Base-by-base conservation (phyloP, 2,113 vertebrate species). In the Brachypodius melanocephalos region DNA sequence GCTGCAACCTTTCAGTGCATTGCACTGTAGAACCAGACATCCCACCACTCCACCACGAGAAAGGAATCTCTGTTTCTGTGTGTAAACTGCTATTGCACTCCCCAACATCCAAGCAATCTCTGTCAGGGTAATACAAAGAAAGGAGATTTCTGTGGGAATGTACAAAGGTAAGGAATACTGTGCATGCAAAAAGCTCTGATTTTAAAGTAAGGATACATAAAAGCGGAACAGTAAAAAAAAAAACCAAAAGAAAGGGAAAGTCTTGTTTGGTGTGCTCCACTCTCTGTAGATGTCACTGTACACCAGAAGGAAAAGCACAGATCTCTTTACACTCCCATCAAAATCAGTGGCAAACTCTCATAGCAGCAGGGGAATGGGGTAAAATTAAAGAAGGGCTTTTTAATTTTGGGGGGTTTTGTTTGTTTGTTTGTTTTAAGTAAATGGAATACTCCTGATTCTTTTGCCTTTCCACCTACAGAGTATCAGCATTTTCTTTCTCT, bases 241-340 rank as follows among this genome's bases (percentile, higher is more conserved):
- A 25, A 36, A 10, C n/a, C n/a, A 3, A 20, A 11, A 10, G 38
- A 38, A 38, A 38, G 38, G 38, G 38, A 22, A 32, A 31, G 10
- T 38, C 24, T 57, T 57, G n/a, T 20, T 54, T 76, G 29, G 67
- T 85, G 31, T n/a, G 28, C 55, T 81, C n/a, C 28, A 36, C 58
- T 85, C 54, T 94, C 96, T 95, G 89, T 87, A 97, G 96, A 92
- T 94, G 97, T 96, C 95, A 96, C 94, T 97, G 59, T 74, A 25
- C 29, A 85, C 95, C 73, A 95, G 42, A 75, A 68, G n/a, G 87
- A 76, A 69, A 59, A 58, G 43, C 54, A 89, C 55, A 48, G 10
- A n/a, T 28, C 17, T 58, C n/a, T 59, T 81, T 16, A 29, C 9
- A 22, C 13, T 68, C 22, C 46, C 45, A 43, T 2, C 1, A 2